Base-by-base conservation (phyloP, 2,797 vertebrate genomes). In the Acridotheres tristis region DNA sequence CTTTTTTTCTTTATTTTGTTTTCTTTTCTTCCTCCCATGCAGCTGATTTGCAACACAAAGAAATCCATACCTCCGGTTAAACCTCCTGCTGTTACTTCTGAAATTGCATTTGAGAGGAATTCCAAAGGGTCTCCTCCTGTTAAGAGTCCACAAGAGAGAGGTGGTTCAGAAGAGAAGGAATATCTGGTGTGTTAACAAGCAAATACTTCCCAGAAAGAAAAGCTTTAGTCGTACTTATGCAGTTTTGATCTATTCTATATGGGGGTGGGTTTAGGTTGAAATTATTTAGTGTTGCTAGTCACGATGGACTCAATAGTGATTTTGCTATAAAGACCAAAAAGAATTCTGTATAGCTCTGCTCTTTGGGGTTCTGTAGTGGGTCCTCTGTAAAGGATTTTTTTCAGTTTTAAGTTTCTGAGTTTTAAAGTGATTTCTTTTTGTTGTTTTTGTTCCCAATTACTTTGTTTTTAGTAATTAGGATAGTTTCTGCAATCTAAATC, bases 91-190 rank as follows among this genome's bases (percentile, higher is more conserved):
- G 7, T 96, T 90, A 74, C 92, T 82, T 95, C 96, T 85, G 98
- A 98, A 97, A 97, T 96, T 36, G 98, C 98, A 58, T 95, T 98
- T 94, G 98, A 97, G 91, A 98, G 97, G 91, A 98, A 96, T 95
- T 97, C 97, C 77, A 98, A 98, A 93, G 97, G 89, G 47, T 97
- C 98, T 57, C 82, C 97, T 87, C 95, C 96, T 89, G 86, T 94
- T 54, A 98, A 97, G 95, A 96, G 93, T 72, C 96, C 83, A 5
- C 97, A 96, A 88, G 95, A 97, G 77, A 97, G 95, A 87, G 67
- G 53, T 87, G 86, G 78, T 89, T 93, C 97, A 86, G 98, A 98
- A 93, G 96, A 98, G 63, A 96, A 94, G 26, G 91, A 95, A 88
- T 51, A 91, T 79, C 82, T 42, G 13, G 96, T 94, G 87, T 89